Conservation (phyloP, 2,113 vertebrate species). For the Plotosus lineatus region DNA sequence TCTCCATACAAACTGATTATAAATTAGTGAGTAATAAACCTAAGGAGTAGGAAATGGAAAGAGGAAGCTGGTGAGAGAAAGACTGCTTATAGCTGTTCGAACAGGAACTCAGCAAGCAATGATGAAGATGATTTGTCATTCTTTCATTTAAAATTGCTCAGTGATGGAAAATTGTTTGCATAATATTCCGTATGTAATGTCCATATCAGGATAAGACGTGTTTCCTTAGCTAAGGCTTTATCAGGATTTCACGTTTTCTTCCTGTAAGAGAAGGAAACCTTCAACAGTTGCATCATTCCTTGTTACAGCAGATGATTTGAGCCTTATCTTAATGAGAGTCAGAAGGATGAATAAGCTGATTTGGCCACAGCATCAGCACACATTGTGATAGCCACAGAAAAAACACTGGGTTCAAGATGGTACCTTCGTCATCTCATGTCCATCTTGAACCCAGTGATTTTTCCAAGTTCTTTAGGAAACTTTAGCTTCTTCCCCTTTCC, state of each 20-base stretch:
- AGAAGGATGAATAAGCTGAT: constrained; percentile 47
- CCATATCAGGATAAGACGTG: not conserved
- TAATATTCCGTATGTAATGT: not conserved
- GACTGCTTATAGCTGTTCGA: not conserved
- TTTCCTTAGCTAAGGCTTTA: not conserved
- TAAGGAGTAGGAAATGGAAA: no score
- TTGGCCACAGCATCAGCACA: constrained; percentile 47
- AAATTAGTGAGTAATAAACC: not conserved
- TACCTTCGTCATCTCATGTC: constrained; percentile 36
- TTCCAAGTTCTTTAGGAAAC: constrained; percentile 24
- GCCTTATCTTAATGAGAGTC: constrained; percentile 47
- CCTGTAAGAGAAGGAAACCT: not conserved
- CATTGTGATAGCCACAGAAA: constrained; percentile 48
- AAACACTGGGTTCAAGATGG: constrained; percentile 27
- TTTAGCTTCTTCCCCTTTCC: not conserved
- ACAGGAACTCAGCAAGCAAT: not conserved
- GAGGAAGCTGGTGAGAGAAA: not conserved
- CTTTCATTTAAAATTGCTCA: not conserved
- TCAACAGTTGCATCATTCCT: not conserved
- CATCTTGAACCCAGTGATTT: constrained; percentile 7
- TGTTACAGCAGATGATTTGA: constrained; percentile 45
- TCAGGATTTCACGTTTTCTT: not conserved
- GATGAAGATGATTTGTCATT: not conserved
- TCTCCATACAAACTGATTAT: not conserved
- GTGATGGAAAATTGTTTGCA: not conserved